Evolutionary conservation across 1,140 invertebrate genomes (phyloP), one percentile per base, ranked within the genome.

Genomic region (Trichogramma pretiosum): DNA sequence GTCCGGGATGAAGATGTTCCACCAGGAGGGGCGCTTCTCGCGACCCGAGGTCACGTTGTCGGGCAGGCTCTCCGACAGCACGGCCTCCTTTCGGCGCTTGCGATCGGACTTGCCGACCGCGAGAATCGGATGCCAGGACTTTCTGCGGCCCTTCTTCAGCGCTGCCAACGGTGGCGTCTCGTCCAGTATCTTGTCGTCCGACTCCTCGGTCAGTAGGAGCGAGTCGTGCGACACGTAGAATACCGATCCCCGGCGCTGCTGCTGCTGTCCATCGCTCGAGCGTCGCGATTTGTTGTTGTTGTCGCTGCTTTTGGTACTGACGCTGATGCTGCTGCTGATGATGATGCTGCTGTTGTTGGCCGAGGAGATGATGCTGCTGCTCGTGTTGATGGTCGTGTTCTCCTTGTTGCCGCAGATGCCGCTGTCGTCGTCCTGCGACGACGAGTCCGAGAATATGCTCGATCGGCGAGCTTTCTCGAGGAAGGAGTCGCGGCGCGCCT

Each of bases 1-100:
- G 23, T 87, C 84, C 43, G 82, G 81, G 7, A 85, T 82, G 56
- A 89, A 86, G 22, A 87, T 83, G 60, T 87, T 87, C 85, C 85
- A 89, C 86, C 86, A 89, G 11, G 85, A 88, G 9, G 81, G 78
- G 47, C 86, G 73, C 59, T 87, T 86, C 60, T 86, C 82, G 14
- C 84, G 73, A 3, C 65, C 56, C 2, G 64, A 54, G 32, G 73
- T 72, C 54, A 75, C 75, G 19, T 70, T 73, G 22, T 70, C 68
- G 21, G 69, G 59, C 22, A 14, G 3, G 8, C 19, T 16, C 5
- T 56, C 22, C 1, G 77, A 76, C 56, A 64, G 75, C 62, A 73
- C 76, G 54, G 72, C 84, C n/a, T n/a, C n/a, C 65, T 77, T 86
- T 59, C 72, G 77, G 51, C 78, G 74, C 65, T 78, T 84, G 54